Evolutionary conservation across 1,140 invertebrate species (phyloP).

Genomic region (Hesperophylax magnus): DNA sequence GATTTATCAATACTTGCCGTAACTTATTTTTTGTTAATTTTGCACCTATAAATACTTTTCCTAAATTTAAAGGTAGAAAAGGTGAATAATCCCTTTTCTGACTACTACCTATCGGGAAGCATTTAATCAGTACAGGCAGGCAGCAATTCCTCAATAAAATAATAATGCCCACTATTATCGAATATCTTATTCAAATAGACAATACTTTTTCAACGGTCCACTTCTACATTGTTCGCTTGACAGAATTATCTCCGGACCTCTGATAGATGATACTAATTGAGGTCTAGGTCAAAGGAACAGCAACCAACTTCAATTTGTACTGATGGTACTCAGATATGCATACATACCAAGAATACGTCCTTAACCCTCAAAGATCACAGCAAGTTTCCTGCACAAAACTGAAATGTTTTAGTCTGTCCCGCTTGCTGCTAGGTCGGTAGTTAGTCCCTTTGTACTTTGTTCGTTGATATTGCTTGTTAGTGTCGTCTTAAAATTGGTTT

Average conservation of each 20-base stretch:
- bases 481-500: neutral
- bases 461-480: neutral
- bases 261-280: slow-evolving; percentile 21
- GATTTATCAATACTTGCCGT: no score
- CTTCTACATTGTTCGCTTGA: neutral
- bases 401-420: neutral
- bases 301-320: slow-evolving; percentile 26
- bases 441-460: neutral
- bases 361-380: neutral
- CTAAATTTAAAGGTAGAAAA: no score
- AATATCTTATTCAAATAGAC: slow-evolving; percentile 8
- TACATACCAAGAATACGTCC: neutral
- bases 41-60: no score
- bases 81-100: no score
- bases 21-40: no score
- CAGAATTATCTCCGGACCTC: neutral
- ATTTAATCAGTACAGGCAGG: no score
- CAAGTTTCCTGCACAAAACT: neutral
- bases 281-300: slow-evolving; percentile 1
- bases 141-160: no score
- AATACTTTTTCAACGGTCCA: neutral
- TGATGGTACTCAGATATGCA: slow-evolving; percentile 20
- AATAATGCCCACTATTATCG: no score
- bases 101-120: no score
- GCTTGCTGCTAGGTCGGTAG: neutral